Evolutionary conservation across 2,113 vertebrate genomes (phyloP).

Genomic region (Pao palembangensis): DNA sequence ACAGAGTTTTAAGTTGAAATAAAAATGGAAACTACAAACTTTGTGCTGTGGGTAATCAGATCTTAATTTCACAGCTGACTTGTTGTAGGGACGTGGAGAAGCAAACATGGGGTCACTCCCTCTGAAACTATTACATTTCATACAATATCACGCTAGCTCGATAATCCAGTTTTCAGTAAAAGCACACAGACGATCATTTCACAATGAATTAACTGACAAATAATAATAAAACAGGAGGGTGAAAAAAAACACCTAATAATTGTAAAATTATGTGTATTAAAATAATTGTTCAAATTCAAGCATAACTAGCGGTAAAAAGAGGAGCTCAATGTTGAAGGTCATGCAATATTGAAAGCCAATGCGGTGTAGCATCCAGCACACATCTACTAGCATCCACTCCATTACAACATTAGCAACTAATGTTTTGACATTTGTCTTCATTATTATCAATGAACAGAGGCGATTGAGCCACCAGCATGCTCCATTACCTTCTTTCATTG

Average conservation of each 20-base stretch:
- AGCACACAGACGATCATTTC: constrained; percentile 12
- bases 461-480: constrained; percentile 76
- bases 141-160: constrained; percentile 16
- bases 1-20: constrained; percentile 55
- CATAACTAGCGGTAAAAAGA: constrained; percentile 11
- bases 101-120: constrained; percentile 51
- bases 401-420: constrained; percentile 77
- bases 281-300: constrained; percentile 3
- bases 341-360: constrained; percentile 68
- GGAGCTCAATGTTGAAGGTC: constrained; percentile 64
- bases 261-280: neutral
- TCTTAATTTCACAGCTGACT: constrained; percentile 74
- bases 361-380: constrained; percentile 59
- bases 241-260: constrained; percentile 2
- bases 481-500: constrained; percentile 77
- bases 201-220: too few relatives aligned
- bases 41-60: constrained; percentile 47
- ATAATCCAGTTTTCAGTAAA: neutral
- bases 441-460: constrained; percentile 79
- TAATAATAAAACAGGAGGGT: neutral
- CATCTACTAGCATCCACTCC: constrained; percentile 70
- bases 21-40: constrained; percentile 52
- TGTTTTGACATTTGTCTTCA: constrained; percentile 84
- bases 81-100: constrained; percentile 47
- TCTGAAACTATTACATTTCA: constrained; percentile 65